Conservation (phyloP, 2,797 vertebrate genomes). For the Falco naumanni region DNA sequence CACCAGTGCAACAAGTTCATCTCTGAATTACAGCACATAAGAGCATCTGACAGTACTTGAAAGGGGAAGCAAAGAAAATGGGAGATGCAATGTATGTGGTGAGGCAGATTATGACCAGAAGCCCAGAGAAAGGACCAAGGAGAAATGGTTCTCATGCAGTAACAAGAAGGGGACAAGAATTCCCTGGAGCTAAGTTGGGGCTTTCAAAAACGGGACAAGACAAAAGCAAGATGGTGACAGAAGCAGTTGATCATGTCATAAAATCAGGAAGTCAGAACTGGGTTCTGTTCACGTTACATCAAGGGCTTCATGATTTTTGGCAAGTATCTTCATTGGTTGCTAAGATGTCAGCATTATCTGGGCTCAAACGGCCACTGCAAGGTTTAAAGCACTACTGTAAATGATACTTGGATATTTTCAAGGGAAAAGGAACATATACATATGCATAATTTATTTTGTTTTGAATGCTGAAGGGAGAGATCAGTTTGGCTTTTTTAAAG, state of each 20-base stretch:
- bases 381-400: background rate
- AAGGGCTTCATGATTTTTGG: background rate
- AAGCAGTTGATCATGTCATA: background rate
- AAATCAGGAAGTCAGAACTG: background rate
- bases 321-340: background rate
- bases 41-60: background rate
- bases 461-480: background rate
- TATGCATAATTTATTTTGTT: slow-evolving; percentile 36
- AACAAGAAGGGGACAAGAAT: background rate
- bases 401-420: background rate
- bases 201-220: background rate
- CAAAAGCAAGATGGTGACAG: background rate
- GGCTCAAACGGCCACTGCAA: background rate
- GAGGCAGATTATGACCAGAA: background rate
- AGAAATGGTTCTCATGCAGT: background rate
- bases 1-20: background rate
- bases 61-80: background rate
- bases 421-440: background rate
- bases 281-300: background rate
- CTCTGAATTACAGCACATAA: background rate
- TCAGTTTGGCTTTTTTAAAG: background rate
- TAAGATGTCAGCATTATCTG: background rate
- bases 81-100: background rate
- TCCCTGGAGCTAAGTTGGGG: background rate
- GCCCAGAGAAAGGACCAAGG: background rate